Evolutionary conservation across 2,888 invertebrate species (phyloP).

Genomic region (Polydesmus complanatus): DNA sequence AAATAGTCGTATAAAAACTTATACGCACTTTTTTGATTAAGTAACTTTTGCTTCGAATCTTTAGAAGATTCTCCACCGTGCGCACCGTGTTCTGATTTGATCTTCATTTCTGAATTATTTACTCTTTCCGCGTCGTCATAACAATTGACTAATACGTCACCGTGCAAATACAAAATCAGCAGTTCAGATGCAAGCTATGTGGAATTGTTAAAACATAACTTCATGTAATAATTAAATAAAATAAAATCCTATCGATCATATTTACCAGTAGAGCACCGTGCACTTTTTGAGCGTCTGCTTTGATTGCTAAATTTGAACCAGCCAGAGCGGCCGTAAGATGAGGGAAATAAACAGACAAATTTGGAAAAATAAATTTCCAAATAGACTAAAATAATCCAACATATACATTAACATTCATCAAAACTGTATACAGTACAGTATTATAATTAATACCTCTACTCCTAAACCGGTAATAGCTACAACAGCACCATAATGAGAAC

Average conservation of each 20-base stretch:
- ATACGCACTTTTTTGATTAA: constrained; percentile 21
- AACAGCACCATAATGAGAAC: constrained; percentile 33
- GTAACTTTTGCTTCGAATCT: neutral
- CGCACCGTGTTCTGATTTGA: neutral
- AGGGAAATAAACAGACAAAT: constrained; percentile 28
- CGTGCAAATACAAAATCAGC: neutral
- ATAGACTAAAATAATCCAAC: constrained; percentile 2
- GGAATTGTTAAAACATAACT: neutral
- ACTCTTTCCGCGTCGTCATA: neutral
- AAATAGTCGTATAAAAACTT: constrained; percentile 29
- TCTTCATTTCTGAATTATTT: neutral
- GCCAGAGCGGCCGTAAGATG: constrained; percentile 27
- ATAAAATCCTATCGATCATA: constrained; percentile 1
- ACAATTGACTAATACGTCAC: neutral
- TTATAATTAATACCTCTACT: constrained; percentile 24
- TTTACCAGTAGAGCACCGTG: constrained; percentile 30
- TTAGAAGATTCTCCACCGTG: too few species aligned
- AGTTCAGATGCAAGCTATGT: constrained; percentile 7
- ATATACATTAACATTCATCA: neutral
- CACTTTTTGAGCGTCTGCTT: constrained; percentile 29
- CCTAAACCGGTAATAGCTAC: constrained; percentile 30
- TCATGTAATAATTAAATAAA: neutral
- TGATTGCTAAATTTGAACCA: constrained; percentile 23
- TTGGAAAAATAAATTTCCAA: constrained; percentile 25
- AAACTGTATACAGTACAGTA: neutral